A percentile compares a stretch with the other conserved stretches of the same genome.
Evolutionary conservation across 2,888 invertebrate species (phyloP).

Genomic region (Rhopalosiphum nymphaeae): DNA sequence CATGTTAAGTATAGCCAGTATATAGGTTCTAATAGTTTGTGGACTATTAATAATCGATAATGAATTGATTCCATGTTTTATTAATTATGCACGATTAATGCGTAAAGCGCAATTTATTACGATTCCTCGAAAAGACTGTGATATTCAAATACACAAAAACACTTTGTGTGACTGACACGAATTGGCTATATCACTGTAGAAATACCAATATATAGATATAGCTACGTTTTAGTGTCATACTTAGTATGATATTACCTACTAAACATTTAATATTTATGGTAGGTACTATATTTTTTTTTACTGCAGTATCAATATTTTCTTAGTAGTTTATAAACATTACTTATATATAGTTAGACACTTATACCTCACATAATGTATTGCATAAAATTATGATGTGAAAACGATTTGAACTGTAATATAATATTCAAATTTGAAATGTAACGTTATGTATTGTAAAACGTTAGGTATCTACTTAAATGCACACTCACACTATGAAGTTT

Average conservation of each 20-base stretch:
- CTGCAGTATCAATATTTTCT: background rate
- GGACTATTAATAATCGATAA: background rate
- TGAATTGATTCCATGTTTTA: slow-evolving; percentile 8
- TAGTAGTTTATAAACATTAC: background rate
- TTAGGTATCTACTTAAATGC: background rate
- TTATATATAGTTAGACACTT: too few relatives aligned
- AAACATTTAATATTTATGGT: background rate
- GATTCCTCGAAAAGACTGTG: background rate
- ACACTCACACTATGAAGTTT: background rate
- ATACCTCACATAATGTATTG: background rate
- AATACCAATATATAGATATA: background rate
- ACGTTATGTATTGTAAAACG: background rate
- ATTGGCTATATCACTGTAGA: background rate
- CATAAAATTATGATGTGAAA: background rate
- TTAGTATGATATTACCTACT: background rate
- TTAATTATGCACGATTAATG: slow-evolving; percentile 1
- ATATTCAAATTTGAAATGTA: background rate
- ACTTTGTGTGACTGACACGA: background rate
- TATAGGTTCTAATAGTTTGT: background rate
- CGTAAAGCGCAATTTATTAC: background rate
- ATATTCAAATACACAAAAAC: background rate
- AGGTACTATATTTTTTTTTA: background rate
- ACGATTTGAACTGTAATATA: background rate
- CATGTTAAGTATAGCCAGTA: background rate
- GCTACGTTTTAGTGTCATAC: background rate